Conservation (phyloP, 2,797 vertebrate genomes). For the Sebastes itinus region DNA sequence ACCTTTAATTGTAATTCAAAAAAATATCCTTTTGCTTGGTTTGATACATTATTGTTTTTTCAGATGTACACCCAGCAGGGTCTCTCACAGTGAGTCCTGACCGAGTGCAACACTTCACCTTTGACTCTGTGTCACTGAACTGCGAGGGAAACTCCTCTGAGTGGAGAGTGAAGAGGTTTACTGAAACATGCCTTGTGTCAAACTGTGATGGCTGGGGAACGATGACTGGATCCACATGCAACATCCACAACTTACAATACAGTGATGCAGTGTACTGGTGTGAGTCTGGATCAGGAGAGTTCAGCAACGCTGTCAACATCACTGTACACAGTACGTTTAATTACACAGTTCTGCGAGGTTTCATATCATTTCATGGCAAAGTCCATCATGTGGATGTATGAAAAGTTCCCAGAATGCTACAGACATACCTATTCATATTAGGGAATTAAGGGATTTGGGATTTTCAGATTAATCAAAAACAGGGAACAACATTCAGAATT, state of each 20-base stretch:
- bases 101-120: slow-evolving; percentile 51
- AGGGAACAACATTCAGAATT: too few relatives aligned
- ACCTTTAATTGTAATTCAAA: not conserved
- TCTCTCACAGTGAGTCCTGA: slow-evolving; percentile 45
- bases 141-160: slow-evolving; percentile 34
- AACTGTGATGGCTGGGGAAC: not conserved
- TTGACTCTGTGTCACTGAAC: slow-evolving; percentile 32
- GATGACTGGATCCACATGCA: slow-evolving; percentile 17
- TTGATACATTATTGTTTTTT: not conserved
- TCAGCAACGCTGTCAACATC: slow-evolving; percentile 51
- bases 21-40: not conserved
- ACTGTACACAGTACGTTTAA: not conserved
- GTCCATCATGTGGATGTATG: not conserved
- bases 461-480: too few relatives aligned
- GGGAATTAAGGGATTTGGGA: not conserved
- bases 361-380: not conserved
- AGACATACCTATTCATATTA: not conserved
- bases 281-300: slow-evolving; percentile 50
- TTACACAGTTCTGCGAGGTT: not conserved
- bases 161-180: slow-evolving; percentile 33
- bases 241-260: fast-evolving
- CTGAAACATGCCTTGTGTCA: fast-evolving
- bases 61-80: slow-evolving; percentile 9
- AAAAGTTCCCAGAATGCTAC: not conserved
- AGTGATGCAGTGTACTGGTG: slow-evolving; percentile 52